These are phyloP conservation scores for Mus spretus DNA, from an alignment of 2,797 vertebrate genomes.

Conservation along the genomic window DNA sequence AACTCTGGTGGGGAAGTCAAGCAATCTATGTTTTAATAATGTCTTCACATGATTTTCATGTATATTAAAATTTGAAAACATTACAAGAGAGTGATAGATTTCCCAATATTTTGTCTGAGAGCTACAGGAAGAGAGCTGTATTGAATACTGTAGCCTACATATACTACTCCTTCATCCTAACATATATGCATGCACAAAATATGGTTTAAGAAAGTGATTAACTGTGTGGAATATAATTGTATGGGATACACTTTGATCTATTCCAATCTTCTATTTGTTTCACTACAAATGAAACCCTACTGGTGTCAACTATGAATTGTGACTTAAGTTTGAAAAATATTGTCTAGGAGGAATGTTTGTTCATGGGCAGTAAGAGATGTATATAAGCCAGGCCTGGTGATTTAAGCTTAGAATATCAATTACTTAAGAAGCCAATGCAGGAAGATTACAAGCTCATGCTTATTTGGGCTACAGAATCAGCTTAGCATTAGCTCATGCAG, in stretches of 20 bases:
- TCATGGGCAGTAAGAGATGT: slow-evolving; percentile 2
- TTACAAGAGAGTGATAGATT: slow-evolving; percentile 14
- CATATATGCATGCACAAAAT: not conserved
- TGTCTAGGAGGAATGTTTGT: slow-evolving; percentile 44
- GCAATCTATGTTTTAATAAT: slow-evolving; percentile 64
- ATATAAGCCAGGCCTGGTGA: not conserved
- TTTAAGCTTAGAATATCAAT: not conserved
- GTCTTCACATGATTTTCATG: slow-evolving; percentile 18
- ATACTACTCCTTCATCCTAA: not conserved
- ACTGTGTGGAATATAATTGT: slow-evolving; percentile 40
- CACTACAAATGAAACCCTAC: not conserved
- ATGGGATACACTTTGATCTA: slow-evolving; percentile 3
- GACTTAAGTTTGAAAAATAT: slow-evolving; percentile 58
- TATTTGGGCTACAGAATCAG: not conserved
- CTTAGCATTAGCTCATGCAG: not conserved
- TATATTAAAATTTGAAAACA: slow-evolving; percentile 56
- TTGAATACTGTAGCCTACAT: not conserved
- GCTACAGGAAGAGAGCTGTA: slow-evolving; percentile 53
- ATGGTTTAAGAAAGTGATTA: slow-evolving; percentile 49
- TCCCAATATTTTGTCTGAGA: slow-evolving; percentile 23
- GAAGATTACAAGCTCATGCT: not conserved
- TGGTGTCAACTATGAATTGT: not conserved
- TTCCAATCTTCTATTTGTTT: not conserved
- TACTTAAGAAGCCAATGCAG: not conserved
- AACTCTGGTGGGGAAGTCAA: slow-evolving; percentile 19